A percentile compares a stretch with the other conserved stretches of the same genome.
Conservation (phyloP, 2,797 vertebrate genomes). For the Allobates femoralis region DNA sequence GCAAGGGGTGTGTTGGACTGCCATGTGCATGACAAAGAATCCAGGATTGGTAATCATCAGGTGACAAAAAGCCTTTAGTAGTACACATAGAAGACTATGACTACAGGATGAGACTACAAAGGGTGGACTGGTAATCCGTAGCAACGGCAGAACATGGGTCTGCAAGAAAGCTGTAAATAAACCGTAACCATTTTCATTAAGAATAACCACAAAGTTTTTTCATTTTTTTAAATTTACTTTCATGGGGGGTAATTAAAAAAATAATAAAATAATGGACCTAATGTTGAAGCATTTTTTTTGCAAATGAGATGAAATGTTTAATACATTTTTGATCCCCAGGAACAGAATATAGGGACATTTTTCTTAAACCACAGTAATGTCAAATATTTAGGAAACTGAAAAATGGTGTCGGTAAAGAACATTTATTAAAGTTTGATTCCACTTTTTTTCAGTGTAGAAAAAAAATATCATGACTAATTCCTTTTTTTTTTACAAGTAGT, state of each 20-base stretch:
- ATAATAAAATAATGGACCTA: too few species aligned
- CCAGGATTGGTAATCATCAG: too few species aligned
- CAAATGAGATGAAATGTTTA: neutral
- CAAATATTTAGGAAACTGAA: conserved; percentile 1
- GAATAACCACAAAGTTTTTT: too few species aligned
- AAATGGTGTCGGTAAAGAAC: neutral
- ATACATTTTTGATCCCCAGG: neutral
- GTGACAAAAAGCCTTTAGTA: too few species aligned
- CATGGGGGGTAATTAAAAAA: too few species aligned
- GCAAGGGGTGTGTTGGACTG: too few species aligned
- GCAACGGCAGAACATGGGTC: neutral
- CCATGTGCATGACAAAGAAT: too few species aligned
- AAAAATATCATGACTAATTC: conserved; percentile 37
- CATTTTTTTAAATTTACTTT: too few species aligned
- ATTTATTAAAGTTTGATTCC: conserved; percentile 31
- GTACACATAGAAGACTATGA: too few species aligned
- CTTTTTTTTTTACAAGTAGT: conserved; percentile 21
- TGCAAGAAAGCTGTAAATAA: neutral
- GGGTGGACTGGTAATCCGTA: neutral
- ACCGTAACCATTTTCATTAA: too few species aligned
- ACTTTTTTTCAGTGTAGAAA: conserved; percentile 12
- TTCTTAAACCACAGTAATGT: conserved; percentile 13
- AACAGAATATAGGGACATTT: neutral
- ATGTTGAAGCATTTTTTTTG: neutral
- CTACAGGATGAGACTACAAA: neutral